phyloP scores from a whole-genome alignment of 2,888 invertebrate species.

The Macrosoma leucophasiata region DNA sequence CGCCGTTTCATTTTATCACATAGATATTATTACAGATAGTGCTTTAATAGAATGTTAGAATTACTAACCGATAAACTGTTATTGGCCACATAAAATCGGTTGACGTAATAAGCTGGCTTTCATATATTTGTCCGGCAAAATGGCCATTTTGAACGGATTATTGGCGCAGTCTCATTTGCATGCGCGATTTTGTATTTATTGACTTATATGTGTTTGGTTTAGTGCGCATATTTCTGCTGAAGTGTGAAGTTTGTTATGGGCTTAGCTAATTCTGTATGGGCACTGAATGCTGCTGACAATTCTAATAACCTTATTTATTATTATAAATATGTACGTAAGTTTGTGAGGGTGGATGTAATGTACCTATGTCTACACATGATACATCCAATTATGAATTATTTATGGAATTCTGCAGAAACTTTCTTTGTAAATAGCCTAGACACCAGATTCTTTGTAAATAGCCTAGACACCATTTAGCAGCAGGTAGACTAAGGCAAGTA shows the following conservation, averaged over 20 bases:
- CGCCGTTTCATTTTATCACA: slow-evolving; percentile 64
- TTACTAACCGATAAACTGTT: slow-evolving; percentile 53
- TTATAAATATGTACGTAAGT: no score
- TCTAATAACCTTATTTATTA: no score
- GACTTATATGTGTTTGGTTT: slow-evolving; percentile 32
- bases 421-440: no score
- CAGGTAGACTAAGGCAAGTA: no score
- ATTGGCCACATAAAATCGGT: slow-evolving; percentile 55
- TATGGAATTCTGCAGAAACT: no score
- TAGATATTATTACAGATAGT: slow-evolving; percentile 46
- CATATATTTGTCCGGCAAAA: slow-evolving; percentile 65
- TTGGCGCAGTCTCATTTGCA: slow-evolving; percentile 43
- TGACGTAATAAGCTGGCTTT: slow-evolving; percentile 61
- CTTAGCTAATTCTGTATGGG: no score
- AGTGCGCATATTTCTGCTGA: background rate
- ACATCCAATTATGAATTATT: no score
- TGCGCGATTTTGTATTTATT: slow-evolving; percentile 46
- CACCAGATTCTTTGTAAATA: no score
- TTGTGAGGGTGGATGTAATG: no score
- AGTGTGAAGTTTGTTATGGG: slow-evolving; percentile 7
- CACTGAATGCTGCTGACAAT: no score
- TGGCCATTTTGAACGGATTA: slow-evolving; percentile 48
- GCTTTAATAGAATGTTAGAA: slow-evolving; percentile 59
- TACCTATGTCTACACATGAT: no score
- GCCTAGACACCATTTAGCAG: no score